Evolutionary conservation across 2,888 invertebrate genomes (phyloP).

Genomic region (Synanthedon tipuliformis): DNA sequence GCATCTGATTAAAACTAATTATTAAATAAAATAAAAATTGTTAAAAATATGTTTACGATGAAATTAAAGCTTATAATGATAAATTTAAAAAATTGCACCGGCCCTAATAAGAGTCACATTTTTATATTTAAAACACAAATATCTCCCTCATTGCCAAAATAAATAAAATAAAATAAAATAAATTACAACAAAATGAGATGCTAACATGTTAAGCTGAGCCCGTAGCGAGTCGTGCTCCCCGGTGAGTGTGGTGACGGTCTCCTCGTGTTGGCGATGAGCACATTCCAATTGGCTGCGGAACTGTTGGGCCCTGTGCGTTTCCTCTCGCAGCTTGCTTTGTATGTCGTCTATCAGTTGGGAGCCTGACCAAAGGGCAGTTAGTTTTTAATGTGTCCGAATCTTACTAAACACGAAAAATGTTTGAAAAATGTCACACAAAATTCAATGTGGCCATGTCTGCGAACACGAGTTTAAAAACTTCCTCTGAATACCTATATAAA

Average conservation of each 20-base stretch:
- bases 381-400: too few relatives aligned
- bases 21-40: too few relatives aligned
- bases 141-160: not conserved
- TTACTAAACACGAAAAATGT: too few relatives aligned
- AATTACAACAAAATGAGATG: not conserved
- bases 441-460: too few relatives aligned
- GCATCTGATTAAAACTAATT: too few relatives aligned
- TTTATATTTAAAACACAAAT: not conserved
- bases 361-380: slow-evolving; percentile 19
- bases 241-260: slow-evolving; percentile 36
- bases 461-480: too few relatives aligned
- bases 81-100: too few relatives aligned
- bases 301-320: slow-evolving; percentile 39
- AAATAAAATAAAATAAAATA: not conserved
- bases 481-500: too few relatives aligned
- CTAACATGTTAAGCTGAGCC: slow-evolving; percentile 45
- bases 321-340: slow-evolving; percentile 54
- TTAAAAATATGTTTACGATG: too few relatives aligned
- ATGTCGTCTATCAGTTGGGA: slow-evolving; percentile 51
- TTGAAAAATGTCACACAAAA: too few relatives aligned
- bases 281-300: slow-evolving; percentile 50
- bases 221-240: slow-evolving; percentile 46
- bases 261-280: slow-evolving; percentile 54
- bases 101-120: not conserved
- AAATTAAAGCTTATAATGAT: too few relatives aligned